Base-by-base conservation (phyloP, 2,113 vertebrate species). In the Barbus barbus region DNA sequence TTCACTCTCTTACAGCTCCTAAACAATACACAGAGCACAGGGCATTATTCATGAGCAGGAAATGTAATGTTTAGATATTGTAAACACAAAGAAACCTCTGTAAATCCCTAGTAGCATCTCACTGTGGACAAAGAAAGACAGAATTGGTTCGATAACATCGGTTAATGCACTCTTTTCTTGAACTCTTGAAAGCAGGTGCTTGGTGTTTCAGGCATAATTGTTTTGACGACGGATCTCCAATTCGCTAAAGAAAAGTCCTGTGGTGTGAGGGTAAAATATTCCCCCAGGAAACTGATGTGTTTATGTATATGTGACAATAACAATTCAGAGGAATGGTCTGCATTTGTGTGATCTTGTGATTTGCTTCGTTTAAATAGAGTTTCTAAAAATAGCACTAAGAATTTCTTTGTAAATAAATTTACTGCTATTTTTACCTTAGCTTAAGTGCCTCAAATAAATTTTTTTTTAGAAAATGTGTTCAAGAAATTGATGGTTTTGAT, bases 51-150 rank as follows among this genome's bases (percentile, higher is more conserved):
- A 31, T n/a, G 16, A 20, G 7, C 61, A 67, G 61, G 78, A 81
- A 81, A 69, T 51, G 18, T 24, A 69, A 53, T 69, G 41, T 51
- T 65, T 65, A 51, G 78, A 69, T 69, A 69, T 31, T 48, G 22
- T 28, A 11, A 51, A 28, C 78, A 81, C 61, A 81, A 81, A 81
- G 78, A 51, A 51, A 36, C 24, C 78, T 80, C 61, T 69, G 41
- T 81, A 12, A 63, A 51, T 4, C 61, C 26, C 26, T n/a, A 67
- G 61, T n/a, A 79, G 77, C 33, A 63, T 28, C 78, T 63, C 24
- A 22, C n/a, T 0, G 2, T 24, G 24, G n/a, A 63, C 38, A 63
- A 61, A 41, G 53, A 60, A 44, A 44, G 77, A 63, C 31, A 38
- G 77, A 63, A 63, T 46, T 28, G 6, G 36, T 7, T 48, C n/a